These are phyloP conservation scores for Microhierax caerulescens DNA, from an alignment of 2,797 vertebrate species.

Conservation along the genomic window DNA sequence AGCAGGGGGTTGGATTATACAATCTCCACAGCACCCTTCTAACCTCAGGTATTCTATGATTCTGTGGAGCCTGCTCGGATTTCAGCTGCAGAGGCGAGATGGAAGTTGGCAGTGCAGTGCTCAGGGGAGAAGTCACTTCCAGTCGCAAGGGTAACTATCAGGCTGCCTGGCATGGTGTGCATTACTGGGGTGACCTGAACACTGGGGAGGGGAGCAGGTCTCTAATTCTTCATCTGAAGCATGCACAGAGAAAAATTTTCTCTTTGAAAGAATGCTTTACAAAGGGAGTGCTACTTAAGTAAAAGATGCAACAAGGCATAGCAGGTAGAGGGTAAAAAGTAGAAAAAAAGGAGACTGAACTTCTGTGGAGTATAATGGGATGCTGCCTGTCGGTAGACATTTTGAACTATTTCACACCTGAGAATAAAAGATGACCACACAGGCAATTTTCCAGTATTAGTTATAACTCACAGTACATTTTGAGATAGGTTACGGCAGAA, in stretches of 20 bases:
- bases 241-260: background rate
- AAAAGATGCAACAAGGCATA: background rate
- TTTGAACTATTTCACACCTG: background rate
- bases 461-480: background rate
- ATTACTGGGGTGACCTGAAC: background rate
- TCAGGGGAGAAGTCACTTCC: background rate
- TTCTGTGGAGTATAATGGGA: background rate
- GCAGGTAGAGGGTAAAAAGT: background rate
- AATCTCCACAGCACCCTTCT: background rate
- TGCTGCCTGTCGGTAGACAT: background rate
- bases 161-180: too few relatives aligned
- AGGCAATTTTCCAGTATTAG: background rate
- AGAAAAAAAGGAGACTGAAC: background rate
- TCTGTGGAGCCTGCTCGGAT: background rate
- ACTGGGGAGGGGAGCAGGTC: too few relatives aligned
- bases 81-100: background rate
- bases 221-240: background rate
- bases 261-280: background rate
- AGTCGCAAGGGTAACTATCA: background rate
- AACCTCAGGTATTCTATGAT: background rate
- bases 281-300: background rate
- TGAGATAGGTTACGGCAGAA: background rate
- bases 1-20: background rate
- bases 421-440: background rate
- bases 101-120: background rate